Base-by-base conservation (phyloP, 1,140 invertebrate genomes). In the Anastatus disparis region DNA sequence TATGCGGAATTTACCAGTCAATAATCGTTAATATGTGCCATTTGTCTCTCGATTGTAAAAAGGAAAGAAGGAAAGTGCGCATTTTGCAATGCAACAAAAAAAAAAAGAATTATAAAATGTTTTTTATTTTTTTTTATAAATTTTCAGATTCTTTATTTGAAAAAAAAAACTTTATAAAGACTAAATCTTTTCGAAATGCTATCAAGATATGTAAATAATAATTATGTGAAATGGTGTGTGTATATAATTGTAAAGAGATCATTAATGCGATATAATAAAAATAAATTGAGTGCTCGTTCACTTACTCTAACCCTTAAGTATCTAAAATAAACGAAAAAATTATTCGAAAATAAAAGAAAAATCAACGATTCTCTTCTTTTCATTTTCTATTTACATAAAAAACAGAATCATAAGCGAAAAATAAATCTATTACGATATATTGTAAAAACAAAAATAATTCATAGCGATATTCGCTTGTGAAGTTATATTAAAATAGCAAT, bases 171-270 rank as follows among this genome's bases (percentile, higher is more conserved):
- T 55, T 27, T 55, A 15, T 26, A 50, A 38, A 62, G 13, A 52
- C 17, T 44, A 69, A 26, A 53, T 20, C 20, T 38, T n/a, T 35
- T 61, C 27, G 46, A 62, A 59, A 38, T 26, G 8, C 13, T 35
- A 35, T 50, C 17, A 24, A 56, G 53, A 53, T 20, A 48, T 71
- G 61, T 64, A 64, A 2, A 71, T 71, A 71, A 70, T 64, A 70
- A 63, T 46, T 38, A 46, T 58, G 12, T 40, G 27, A 58, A 64
- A 56, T 56, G 52, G 44, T 71, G 48, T 58, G 35, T 70, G 61
- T 71, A 71, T 71, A 71, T 71, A 71, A 48, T 71, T 64, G 69
- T 71, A 71, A 71, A 71, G 61, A 70, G n/a, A 53, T 62, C 20
- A 35, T 61, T 61, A 50, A 50, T 8, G 65, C 53, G 29, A 27